A percentile compares a stretch with the other conserved stretches of the same genome.
Evolutionary conservation across 2,888 invertebrate species (phyloP).

Genomic region (Dicyrtoma fusca): DNA sequence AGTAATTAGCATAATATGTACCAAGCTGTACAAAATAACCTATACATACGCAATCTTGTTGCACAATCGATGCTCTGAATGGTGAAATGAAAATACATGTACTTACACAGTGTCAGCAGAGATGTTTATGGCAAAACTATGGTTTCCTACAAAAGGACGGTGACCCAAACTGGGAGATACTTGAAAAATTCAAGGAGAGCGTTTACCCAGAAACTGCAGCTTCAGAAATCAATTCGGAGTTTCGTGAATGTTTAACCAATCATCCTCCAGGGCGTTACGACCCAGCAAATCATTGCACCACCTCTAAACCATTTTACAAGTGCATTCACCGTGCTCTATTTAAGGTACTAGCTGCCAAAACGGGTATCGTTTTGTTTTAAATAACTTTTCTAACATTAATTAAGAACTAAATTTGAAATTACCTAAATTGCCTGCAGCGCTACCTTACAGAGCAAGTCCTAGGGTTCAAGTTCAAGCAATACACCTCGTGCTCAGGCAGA

Average conservation of each 20-base stretch:
- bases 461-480: too few relatives aligned
- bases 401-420: too few relatives aligned
- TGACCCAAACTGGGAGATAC: not conserved
- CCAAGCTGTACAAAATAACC: too few relatives aligned
- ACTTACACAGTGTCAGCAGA: not conserved
- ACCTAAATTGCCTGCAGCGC: too few relatives aligned
- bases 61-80: conserved; percentile 3
- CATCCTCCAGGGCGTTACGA: not conserved
- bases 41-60: too few relatives aligned
- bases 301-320: not conserved
- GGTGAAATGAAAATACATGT: not conserved
- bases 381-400: too few relatives aligned
- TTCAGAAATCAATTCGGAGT: not conserved
- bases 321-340: not conserved
- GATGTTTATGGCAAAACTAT: not conserved
- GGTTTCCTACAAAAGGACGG: not conserved
- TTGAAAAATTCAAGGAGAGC: not conserved
- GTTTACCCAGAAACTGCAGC: not conserved
- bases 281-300: not conserved
- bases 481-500: too few relatives aligned
- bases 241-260: not conserved
- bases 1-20: too few relatives aligned
- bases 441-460: too few relatives aligned
- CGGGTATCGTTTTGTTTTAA: too few relatives aligned
- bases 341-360: not conserved